These are phyloP conservation scores for Periplaneta americana DNA, from an alignment of 1,140 invertebrate species.

Conservation along the genomic window DNA sequence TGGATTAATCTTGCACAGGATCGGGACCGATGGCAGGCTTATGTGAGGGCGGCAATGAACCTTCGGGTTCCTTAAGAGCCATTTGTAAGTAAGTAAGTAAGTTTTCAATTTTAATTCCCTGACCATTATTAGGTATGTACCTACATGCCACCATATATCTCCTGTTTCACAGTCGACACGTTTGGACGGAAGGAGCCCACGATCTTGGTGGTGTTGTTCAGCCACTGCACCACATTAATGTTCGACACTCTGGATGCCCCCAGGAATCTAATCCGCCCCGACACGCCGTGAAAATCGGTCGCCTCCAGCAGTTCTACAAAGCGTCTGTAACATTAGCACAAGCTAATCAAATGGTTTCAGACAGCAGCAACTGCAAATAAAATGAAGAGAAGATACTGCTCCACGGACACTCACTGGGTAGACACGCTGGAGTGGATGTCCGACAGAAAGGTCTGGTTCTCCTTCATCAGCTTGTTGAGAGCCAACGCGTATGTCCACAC, in stretches of 20 bases:
- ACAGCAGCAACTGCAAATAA: slow-evolving; percentile 21
- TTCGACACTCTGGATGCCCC: slow-evolving; percentile 61
- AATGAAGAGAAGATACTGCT: too few relatives aligned
- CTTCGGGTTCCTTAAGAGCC: too few relatives aligned
- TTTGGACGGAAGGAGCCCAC: slow-evolving; percentile 61
- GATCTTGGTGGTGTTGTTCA: slow-evolving; percentile 43
- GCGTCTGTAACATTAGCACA: slow-evolving; percentile 33
- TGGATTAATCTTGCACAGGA: too few relatives aligned
- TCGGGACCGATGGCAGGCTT: too few relatives aligned
- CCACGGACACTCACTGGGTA: slow-evolving; percentile 44
- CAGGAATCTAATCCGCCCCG: slow-evolving; percentile 67
- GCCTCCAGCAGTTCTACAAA: slow-evolving; percentile 46
- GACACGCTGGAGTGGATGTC: slow-evolving; percentile 51
- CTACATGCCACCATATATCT: neutral
- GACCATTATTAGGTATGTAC: too few relatives aligned
- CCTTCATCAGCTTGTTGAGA: slow-evolving; percentile 54
- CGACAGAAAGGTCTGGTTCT: slow-evolving; percentile 48
- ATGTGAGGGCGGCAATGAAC: too few relatives aligned
- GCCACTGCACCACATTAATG: slow-evolving; percentile 67
- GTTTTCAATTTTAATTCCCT: too few relatives aligned
- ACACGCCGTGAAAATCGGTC: slow-evolving; percentile 70
- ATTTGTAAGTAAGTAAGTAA: too few relatives aligned
- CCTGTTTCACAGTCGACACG: slow-evolving; percentile 30
- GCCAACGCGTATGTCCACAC: slow-evolving; percentile 79
- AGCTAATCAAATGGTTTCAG: neutral